phyloP scores from a whole-genome alignment of 1,140 invertebrate species.

The Habropoda laboriosa region DNA sequence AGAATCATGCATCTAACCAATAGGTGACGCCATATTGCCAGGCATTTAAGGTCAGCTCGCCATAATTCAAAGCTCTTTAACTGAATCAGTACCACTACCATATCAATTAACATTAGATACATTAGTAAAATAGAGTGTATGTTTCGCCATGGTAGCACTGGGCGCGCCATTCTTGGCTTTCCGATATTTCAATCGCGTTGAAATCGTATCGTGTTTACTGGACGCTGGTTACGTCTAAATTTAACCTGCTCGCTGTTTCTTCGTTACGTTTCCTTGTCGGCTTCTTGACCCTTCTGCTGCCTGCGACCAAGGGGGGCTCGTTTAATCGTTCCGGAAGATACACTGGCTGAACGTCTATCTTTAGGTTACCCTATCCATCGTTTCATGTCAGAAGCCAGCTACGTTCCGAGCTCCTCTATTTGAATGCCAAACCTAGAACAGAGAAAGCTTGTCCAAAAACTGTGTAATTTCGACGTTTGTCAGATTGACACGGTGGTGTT shows the following conservation, averaged over 20 bases:
- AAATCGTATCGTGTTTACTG: conserved; percentile 42
- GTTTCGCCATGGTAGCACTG: background rate
- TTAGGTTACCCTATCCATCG: background rate
- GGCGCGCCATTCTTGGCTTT: conserved; percentile 42
- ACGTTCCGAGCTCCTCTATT: background rate
- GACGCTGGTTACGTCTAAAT: conserved; percentile 69
- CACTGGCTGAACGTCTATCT: background rate
- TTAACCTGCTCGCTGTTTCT: conserved; percentile 61
- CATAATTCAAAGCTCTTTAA: too few species aligned
- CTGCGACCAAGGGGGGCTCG: conserved; percentile 15
- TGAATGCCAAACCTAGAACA: background rate
- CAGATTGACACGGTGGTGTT: too few species aligned
- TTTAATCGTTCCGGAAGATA: conserved; percentile 61
- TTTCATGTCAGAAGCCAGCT: background rate
- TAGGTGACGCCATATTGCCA: too few species aligned
- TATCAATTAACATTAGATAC: too few species aligned
- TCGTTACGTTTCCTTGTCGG: conserved; percentile 26
- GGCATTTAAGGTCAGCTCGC: too few species aligned
- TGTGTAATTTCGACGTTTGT: too few species aligned
- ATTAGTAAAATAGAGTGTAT: background rate
- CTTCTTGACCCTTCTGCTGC: conserved; percentile 30
- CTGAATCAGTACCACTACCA: too few species aligned
- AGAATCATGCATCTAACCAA: too few species aligned
- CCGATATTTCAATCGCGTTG: conserved; percentile 25
- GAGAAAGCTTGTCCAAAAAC: background rate